Conservation (phyloP, 2,113 vertebrate species). For the Orthonyx spaldingii region DNA sequence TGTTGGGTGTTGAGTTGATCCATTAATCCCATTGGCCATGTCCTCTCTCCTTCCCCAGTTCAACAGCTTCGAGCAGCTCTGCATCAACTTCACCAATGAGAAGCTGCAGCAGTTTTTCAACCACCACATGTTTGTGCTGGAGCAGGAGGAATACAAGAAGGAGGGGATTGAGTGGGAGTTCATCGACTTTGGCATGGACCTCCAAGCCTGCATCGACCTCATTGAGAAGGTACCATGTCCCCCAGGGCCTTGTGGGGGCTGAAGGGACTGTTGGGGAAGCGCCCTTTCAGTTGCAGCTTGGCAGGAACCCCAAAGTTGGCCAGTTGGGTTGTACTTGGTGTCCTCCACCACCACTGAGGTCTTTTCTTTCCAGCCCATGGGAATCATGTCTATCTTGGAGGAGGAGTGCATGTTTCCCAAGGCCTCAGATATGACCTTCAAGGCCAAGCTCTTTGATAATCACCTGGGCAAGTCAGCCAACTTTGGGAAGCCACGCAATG, state of each 20-base stretch:
- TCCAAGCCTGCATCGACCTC: conserved; percentile 87
- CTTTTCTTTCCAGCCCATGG: conserved; percentile 61
- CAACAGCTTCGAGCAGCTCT: conserved; percentile 84
- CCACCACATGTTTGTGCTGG: conserved; percentile 84
- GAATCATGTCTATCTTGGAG: conserved; percentile 74
- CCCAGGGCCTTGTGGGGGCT: rapidly evolving
- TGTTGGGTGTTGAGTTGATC: background rate
- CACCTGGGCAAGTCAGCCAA: conserved; percentile 81
- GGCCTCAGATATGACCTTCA: conserved; percentile 79
- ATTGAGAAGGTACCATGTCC: conserved; percentile 79
- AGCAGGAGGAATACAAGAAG: conserved; percentile 79
- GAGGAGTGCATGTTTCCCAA: conserved; percentile 79
- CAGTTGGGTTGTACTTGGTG: background rate
- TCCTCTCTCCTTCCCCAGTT: conserved; percentile 25
- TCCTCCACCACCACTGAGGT: background rate
- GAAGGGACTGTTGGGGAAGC: background rate
- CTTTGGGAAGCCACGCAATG: conserved; percentile 82
- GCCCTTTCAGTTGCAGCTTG: background rate
- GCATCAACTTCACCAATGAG: conserved; percentile 83
- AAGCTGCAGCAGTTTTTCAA: conserved; percentile 85
- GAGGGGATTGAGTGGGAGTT: conserved; percentile 78
- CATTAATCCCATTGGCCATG: background rate
- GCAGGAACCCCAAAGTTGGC: background rate
- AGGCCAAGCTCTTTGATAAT: conserved; percentile 85
- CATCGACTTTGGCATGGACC: conserved; percentile 87